Percentiles rank a stretch among this genome's conserved stretches.
Evolutionary conservation across 2,113 vertebrate genomes (phyloP).

Genomic region (Oenanthe melanoleuca): DNA sequence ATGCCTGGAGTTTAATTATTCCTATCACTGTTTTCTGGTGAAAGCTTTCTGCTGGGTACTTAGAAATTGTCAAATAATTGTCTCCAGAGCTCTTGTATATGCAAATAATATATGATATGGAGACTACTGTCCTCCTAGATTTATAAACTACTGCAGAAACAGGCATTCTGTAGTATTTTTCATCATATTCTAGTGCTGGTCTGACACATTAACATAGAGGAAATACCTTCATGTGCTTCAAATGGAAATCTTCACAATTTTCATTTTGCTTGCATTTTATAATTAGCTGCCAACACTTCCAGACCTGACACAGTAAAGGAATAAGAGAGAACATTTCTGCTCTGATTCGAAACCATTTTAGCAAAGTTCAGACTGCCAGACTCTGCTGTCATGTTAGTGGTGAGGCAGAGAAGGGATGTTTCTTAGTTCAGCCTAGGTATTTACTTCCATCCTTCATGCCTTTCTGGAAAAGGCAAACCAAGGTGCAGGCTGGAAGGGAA

Average conservation of each 20-base stretch:
- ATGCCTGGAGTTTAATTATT: constrained; percentile 16
- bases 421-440: not conserved
- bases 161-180: not conserved
- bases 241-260: not conserved
- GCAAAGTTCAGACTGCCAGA: not conserved
- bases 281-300: not conserved
- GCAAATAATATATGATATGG: not conserved
- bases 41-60: constrained; percentile 27
- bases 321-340: not conserved
- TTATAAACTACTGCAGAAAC: not conserved
- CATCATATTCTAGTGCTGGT: not conserved
- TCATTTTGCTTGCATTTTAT: not conserved
- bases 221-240: not conserved
- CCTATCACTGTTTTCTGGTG: not conserved
- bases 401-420: not conserved
- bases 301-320: not conserved
- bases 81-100: not conserved
- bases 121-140: not conserved
- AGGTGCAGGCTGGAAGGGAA: not conserved
- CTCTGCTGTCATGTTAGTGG: not conserved
- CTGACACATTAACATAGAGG: not conserved
- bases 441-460: not conserved
- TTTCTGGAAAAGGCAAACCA: not conserved
- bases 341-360: not conserved
- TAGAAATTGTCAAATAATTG: not conserved